Evolutionary conservation across 2,888 invertebrate genomes (phyloP).

Genomic region (Drosophila maculinotata): DNA sequence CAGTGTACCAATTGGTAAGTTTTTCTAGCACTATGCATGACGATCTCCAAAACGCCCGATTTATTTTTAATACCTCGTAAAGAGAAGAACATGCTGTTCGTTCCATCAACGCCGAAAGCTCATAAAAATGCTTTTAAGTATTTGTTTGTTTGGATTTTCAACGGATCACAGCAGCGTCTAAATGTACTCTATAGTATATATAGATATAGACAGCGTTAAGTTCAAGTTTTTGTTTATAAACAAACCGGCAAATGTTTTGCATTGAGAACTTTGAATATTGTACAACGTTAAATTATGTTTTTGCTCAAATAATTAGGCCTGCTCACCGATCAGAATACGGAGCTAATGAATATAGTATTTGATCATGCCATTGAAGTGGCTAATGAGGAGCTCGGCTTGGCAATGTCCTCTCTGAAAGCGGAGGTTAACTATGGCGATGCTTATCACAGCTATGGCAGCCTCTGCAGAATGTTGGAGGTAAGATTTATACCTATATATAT

Average conservation of each 20-base stretch:
- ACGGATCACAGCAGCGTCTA: conserved; percentile 16
- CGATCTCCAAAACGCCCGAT: conserved; percentile 47
- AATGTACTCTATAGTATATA: conserved; percentile 21
- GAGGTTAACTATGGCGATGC: conserved; percentile 86
- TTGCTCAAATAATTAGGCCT: conserved; percentile 63
- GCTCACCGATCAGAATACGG: conserved; percentile 79
- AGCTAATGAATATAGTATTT: conserved; percentile 80
- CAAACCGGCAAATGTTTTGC: conserved; percentile 58
- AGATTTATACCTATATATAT: neutral
- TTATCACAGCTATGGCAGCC: conserved; percentile 86
- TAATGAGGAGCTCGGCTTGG: conserved; percentile 69
- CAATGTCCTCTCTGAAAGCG: conserved; percentile 69
- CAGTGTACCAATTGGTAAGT: conserved; percentile 72
- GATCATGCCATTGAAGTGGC: conserved; percentile 82
- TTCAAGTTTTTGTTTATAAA: conserved; percentile 74
- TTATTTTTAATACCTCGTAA: conserved; percentile 76
- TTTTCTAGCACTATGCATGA: conserved; percentile 23
- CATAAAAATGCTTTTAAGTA: conserved; percentile 69
- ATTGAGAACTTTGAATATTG: conserved; percentile 7
- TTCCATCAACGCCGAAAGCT: conserved; percentile 77
- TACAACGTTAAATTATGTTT: neutral
- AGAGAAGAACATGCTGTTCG: conserved; percentile 76
- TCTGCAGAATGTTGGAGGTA: conserved; percentile 87
- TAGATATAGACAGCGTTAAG: conserved; percentile 37
- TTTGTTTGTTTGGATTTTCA: conserved; percentile 70